Evolutionary conservation across 92 coral and sea anemone species (phyloP), one percentile per base, ranked within the genome.

Genomic region (Desmophyllum pertusum): DNA sequence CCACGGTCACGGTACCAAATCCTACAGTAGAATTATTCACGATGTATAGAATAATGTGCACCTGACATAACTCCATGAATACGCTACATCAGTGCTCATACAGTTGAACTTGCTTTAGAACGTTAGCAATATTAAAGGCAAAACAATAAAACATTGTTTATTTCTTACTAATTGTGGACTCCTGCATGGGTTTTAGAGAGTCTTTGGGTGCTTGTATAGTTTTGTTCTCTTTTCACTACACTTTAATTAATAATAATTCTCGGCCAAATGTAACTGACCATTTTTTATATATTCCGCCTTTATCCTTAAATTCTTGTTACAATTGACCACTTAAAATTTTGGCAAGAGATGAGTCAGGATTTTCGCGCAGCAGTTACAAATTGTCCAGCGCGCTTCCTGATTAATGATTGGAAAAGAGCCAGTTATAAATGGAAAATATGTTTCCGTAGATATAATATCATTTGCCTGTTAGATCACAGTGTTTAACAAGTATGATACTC

Each of bases 401-500:
- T 59, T 59, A 25, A 59, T 59, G 33, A 59, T 25, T 59, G 65
- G 65, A 7, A 59, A 59, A 59, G 65, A 59, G 65, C 65, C 65
- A 59, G 35, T 27, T 3, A 25, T 10, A 29, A 27, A 25, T 8
- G 65, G 27, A 23, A 59, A 27, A 59, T 10, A 59, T 59, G 33
- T 59, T 59, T 59, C 65, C 65, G 65, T 29, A 59, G 65, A 6
- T 55, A 23, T 6, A 55, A 23, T 55, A 55, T 25, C 30, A 55
- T n/a, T n/a, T n/a, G 63, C 63, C 7, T 55, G 31, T 6, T 6
- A 9, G 15, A 1, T 55, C 63, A 55, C 6, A 55, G 11, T n/a
- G 30, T 11, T 23, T 7, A 55, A 21, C 29, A 55, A 6, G 10
- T 5, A n/a, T 23, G 63, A 55, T 23, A 55, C 29, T 55, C 63